A percentile compares a stretch with the other conserved stretches of the same genome.
phyloP scores from a whole-genome alignment of 2,113 vertebrate genomes.

The Prietella phreatophila region DNA sequence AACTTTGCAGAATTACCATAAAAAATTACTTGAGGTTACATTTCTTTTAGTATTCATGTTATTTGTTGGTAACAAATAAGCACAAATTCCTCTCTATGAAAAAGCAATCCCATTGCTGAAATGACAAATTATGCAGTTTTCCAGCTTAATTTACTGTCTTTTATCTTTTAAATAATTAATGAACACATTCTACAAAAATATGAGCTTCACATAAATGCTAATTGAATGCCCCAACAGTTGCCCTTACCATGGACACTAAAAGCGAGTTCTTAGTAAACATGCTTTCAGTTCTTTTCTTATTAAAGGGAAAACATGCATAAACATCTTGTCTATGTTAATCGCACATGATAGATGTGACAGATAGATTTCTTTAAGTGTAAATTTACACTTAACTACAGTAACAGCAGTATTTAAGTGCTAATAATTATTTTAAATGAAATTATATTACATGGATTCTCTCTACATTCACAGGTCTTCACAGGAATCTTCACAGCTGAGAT shows the following conservation, averaged over 20 bases:
- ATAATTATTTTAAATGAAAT: background rate
- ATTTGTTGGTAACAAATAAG: background rate
- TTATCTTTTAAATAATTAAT: background rate
- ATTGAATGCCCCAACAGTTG: background rate
- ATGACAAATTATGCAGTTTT: background rate
- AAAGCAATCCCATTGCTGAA: background rate
- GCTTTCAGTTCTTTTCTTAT: background rate
- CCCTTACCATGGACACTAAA: background rate
- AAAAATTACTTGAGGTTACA: background rate
- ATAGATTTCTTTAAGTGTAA: background rate
- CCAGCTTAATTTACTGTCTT: background rate
- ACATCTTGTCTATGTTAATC: background rate
- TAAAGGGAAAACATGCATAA: no score
- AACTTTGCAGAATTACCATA: background rate
- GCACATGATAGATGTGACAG: background rate
- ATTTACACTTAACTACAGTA: background rate
- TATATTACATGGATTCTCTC: background rate
- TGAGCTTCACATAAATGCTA: background rate
- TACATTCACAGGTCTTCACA: conserved; percentile 83
- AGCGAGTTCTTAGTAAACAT: background rate
- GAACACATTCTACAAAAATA: background rate
- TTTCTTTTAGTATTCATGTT: background rate
- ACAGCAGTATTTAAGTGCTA: background rate
- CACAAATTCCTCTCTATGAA: background rate
- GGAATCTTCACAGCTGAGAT: conserved; percentile 98